A percentile compares a stretch with the other conserved stretches of the same genome.
Evolutionary conservation across 2,888 invertebrate genomes (phyloP).

Genomic region (Orthosia cruda): DNA sequence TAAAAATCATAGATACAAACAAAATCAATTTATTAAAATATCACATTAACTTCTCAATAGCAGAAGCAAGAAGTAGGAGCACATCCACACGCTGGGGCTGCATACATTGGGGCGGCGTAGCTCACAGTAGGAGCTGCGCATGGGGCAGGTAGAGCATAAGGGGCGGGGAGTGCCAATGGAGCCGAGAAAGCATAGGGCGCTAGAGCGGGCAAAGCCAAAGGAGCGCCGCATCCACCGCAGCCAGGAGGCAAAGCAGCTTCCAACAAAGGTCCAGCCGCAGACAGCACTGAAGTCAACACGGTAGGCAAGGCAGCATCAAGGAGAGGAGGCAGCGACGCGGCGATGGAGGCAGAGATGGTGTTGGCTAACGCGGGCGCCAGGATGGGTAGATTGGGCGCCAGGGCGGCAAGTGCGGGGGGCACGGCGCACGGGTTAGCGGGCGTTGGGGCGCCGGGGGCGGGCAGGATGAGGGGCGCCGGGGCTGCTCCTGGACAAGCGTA

Average conservation of each 20-base stretch:
- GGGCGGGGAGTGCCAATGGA: constrained; percentile 34
- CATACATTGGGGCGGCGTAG: constrained; percentile 52
- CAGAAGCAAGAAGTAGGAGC: constrained; percentile 41
- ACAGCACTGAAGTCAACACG: constrained; percentile 77
- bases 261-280: constrained; percentile 76
- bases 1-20: neutral
- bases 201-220: constrained; percentile 15
- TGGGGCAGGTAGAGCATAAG: constrained; percentile 30
- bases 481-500: constrained; percentile 44
- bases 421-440: constrained; percentile 47
- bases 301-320: constrained; percentile 78
- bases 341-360: constrained; percentile 70
- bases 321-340: constrained; percentile 71
- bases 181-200: constrained; percentile 31
- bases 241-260: constrained; percentile 69
- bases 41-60: constrained; percentile 6
- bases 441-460: constrained; percentile 46
- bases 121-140: constrained; percentile 24
- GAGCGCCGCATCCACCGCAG: constrained; percentile 27
- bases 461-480: constrained; percentile 59
- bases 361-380: constrained; percentile 71
- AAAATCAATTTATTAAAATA: constrained; percentile 29
- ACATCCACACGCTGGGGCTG: constrained; percentile 52
- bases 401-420: constrained; percentile 59
- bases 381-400: constrained; percentile 71